A percentile compares a stretch with the other conserved stretches of the same genome.
phyloP scores from a whole-genome alignment of 30 jellyfish, hydroid and myxozoan species.

The Aurelia aurita complex sp. Pacific region DNA sequence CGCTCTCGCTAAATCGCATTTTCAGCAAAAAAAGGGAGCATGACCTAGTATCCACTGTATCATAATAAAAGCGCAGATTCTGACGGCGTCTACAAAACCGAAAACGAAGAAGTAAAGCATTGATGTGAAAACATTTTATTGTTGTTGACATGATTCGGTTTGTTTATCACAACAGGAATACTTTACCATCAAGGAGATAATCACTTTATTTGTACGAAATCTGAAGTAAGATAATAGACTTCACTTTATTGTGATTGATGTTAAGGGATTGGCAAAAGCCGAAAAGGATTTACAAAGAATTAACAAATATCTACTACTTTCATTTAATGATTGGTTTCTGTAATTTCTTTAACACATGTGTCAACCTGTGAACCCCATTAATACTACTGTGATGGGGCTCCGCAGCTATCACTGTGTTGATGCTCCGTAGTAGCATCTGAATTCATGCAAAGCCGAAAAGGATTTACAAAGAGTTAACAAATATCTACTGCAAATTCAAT shows the following conservation, averaged over 20 bases:
- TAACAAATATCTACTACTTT: no score
- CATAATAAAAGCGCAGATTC: background rate
- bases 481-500: no score
- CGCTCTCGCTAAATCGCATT: constrained; percentile 16
- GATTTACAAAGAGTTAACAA: no score
- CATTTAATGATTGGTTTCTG: no score
- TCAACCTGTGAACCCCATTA: no score
- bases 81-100: constrained; percentile 39
- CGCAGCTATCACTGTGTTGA: no score
- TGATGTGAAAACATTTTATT: constrained; percentile 2
- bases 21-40: constrained; percentile 19
- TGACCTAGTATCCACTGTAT: constrained; percentile 54
- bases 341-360: no score
- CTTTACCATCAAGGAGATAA: background rate
- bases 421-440: no score
- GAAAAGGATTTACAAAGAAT: no score
- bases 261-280: no score
- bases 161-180: constrained; percentile 24
- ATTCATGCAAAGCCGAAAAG: no score
- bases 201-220: constrained; percentile 36
- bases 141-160: constrained; percentile 7
- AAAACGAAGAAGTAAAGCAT: background rate
- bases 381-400: no score
- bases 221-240: constrained; percentile 25
- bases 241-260: background rate